Base-by-base conservation (phyloP, 2,797 vertebrate species). In the Hoplostethus atlanticus region DNA sequence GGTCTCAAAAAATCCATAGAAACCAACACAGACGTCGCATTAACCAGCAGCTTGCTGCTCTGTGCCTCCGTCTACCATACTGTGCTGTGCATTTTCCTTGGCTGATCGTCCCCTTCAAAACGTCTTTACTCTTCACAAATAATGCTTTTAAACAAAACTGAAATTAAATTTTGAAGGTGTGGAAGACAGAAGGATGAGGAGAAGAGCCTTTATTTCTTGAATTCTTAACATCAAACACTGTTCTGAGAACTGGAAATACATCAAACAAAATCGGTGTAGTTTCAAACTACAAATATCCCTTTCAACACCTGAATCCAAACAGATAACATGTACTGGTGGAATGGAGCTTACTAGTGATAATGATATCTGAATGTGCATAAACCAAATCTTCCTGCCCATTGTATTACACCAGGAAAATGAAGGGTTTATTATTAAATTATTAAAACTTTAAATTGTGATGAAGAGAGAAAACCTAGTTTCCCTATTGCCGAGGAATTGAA, bases 91-190 rank as follows among this genome's bases (percentile, higher is more conserved):
- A 16, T 16, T 58, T 66, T 76, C 47, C 30, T 65, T 67, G 66
- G 78, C 79, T 83, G 83, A 44, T 83, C 81, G 83, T 80, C 51
- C 67, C 58, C 61, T 73, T 71, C 58, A 77, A 51, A 73, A 54
- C 42, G 59, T 64, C 55, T 80, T 68, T 5, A 51, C 69, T 64
- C 21, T 15, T 48, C 63, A 68, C 46, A 60, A 74, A 64, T 74
- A 8, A 17, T 56, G 17, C 58, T 4, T 15, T 47, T 47, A 16
- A 44, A 12, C 6, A 1, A 11, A 13, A 44, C 42, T 12, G 9
- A 55, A 70, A 4, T 47, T 34, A 64, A 47, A 72, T 50, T 63
- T 25, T 61, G 64, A 69, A 48, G 55, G 15, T 17, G 25, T 11
- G 7, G 13, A 31, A 30, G 25, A 28, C 21, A 56, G 63, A 68